A percentile compares a stretch with the other conserved stretches of the same genome.
Evolutionary conservation across 53 echinoderm and acorn worm genomes (phyloP).

Genomic region (Paelopatides confundens): DNA sequence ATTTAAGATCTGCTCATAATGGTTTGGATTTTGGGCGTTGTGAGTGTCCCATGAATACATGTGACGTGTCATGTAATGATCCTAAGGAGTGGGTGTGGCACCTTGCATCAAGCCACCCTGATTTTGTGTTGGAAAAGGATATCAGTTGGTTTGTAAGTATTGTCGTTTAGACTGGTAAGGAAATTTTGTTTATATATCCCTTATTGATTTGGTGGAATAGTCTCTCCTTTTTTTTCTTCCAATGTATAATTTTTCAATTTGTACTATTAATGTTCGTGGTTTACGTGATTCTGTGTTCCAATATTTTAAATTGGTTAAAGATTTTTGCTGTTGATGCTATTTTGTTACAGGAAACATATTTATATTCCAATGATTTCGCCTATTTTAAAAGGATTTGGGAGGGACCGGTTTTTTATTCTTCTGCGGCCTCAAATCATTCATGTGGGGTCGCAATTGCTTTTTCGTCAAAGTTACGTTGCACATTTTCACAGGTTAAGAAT

Average conservation of each 20-base stretch:
- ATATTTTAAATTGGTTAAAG: neutral
- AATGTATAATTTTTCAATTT: neutral
- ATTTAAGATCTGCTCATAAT: neutral
- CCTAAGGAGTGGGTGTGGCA: neutral
- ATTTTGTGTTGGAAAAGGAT: neutral
- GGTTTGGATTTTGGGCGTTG: neutral
- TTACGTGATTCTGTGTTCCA: neutral
- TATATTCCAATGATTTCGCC: neutral
- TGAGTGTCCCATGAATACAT: neutral
- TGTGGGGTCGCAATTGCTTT: neutral
- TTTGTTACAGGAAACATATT: neutral
- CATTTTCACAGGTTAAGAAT: neutral
- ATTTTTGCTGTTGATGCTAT: neutral
- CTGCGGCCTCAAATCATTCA: neutral
- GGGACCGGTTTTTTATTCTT: conserved; percentile 1
- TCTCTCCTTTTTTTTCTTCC: neutral
- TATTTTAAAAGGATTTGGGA: neutral
- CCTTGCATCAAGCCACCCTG: neutral
- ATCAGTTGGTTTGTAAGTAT: neutral
- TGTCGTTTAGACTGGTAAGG: too few relatives aligned
- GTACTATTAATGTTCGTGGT: neutral
- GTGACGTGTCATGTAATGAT: neutral
- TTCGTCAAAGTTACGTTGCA: neutral
- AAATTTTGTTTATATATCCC: too few relatives aligned
- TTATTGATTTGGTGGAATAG: neutral